phyloP scores from a whole-genome alignment of 1,140 invertebrate species.

The Zaprionus lachaisei region DNA sequence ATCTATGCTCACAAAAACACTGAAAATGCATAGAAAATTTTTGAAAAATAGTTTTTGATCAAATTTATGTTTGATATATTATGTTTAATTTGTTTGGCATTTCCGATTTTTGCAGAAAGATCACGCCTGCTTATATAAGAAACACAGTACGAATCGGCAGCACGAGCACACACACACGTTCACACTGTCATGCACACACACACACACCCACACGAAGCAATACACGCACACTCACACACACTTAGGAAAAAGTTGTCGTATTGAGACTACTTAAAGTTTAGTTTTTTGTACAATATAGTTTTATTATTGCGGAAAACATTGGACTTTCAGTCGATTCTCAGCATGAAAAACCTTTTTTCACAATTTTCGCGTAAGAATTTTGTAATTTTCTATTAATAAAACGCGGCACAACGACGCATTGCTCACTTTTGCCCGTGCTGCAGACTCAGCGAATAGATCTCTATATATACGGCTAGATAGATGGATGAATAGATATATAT shows the following conservation, averaged over 20 bases:
- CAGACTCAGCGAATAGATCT: constrained; percentile 75
- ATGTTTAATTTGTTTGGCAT: constrained; percentile 17
- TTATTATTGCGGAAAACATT: background rate
- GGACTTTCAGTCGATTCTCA: constrained; percentile 10
- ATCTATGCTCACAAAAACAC: constrained; percentile 73
- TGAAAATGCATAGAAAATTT: constrained; percentile 66
- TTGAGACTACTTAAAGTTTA: background rate
- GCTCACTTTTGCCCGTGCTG: constrained; percentile 76
- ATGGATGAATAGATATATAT: constrained; percentile 46
- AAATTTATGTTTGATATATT: constrained; percentile 30
- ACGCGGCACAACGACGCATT: constrained; percentile 69
- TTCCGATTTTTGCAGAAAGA: constrained; percentile 55
- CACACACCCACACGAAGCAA: background rate
- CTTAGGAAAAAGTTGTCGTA: constrained; percentile 16
- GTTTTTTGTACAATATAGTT: constrained; percentile 3
- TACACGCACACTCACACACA: constrained; percentile 15
- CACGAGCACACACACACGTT: constrained; percentile 21
- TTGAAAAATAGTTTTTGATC: constrained; percentile 20
- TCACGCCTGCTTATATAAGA: constrained; percentile 76
- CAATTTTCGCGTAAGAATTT: constrained; percentile 66
- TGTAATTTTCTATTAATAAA: constrained; percentile 80
- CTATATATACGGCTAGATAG: constrained; percentile 70
- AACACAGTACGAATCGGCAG: constrained; percentile 8
- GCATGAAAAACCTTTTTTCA: constrained; percentile 59
- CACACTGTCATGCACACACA: constrained; percentile 10